Evolutionary conservation across 1,140 invertebrate species (phyloP).

Genomic region (Stenopsyche tienmushanensis): DNA sequence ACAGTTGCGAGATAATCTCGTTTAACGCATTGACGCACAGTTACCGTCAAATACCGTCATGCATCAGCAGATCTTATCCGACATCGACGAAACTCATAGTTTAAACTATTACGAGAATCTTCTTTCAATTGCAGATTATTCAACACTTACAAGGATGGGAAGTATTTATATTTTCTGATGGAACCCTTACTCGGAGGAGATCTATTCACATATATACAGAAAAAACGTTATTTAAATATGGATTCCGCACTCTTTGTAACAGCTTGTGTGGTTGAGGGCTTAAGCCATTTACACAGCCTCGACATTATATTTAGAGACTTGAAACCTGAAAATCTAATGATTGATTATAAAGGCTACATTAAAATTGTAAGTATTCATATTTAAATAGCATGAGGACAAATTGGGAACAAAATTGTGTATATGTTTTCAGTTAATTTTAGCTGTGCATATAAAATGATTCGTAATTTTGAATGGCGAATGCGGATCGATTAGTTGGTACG

Average conservation of each 20-base stretch:
- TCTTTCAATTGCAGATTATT: conserved; percentile 71
- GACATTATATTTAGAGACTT: conserved; percentile 91
- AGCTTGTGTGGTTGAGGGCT: conserved; percentile 87
- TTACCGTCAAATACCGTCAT: too few species aligned
- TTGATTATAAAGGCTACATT: conserved; percentile 82
- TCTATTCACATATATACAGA: conserved; percentile 91
- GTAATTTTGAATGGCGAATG: too few species aligned
- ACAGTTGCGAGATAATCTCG: too few species aligned
- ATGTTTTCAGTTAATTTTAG: too few species aligned
- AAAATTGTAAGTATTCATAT: conserved; percentile 69
- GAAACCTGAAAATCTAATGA: conserved; percentile 91
- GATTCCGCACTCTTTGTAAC: conserved; percentile 82
- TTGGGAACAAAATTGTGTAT: not conserved
- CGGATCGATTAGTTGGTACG: too few species aligned
- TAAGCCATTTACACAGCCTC: conserved; percentile 83
- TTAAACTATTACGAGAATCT: not conserved
- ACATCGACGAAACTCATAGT: conserved; percentile 6
- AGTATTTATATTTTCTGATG: conserved; percentile 96
- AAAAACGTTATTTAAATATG: conserved; percentile 82
- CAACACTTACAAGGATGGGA: conserved; percentile 90
- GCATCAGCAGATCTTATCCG: too few species aligned
- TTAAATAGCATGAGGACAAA: not conserved
- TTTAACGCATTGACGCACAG: too few species aligned
- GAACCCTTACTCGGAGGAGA: conserved; percentile 96
- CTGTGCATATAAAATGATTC: too few species aligned